These are phyloP conservation scores for Therioaphis trifolii DNA, from an alignment of 2,888 invertebrate species.

Conservation along the genomic window DNA sequence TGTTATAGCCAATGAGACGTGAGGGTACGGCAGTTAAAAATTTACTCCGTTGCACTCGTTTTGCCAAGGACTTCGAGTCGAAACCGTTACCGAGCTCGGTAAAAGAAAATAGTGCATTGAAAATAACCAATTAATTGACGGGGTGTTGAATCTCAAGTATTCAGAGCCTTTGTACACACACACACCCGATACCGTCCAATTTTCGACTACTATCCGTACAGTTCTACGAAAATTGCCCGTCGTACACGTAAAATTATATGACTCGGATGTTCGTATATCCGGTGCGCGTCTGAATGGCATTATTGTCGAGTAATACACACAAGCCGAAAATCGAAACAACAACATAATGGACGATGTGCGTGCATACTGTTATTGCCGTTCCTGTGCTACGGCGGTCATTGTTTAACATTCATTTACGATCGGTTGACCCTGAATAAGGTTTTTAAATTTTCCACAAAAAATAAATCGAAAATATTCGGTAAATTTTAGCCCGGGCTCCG, in stretches of 20 bases:
- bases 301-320: not conserved
- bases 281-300: slow-evolving; percentile 24
- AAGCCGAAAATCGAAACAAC: slow-evolving; percentile 9
- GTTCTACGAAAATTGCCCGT: slow-evolving; percentile 16
- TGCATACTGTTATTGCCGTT: not conserved
- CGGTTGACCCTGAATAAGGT: not conserved
- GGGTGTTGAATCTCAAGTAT: no score
- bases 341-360: not conserved
- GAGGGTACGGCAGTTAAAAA: no score
- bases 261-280: slow-evolving; percentile 43
- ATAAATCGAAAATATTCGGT: not conserved
- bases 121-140: no score
- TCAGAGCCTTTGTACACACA: no score
- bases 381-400: not conserved
- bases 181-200: no score
- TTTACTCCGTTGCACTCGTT: no score
- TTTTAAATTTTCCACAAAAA: not conserved
- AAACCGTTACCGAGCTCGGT: no score
- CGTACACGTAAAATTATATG: not conserved
- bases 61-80: no score
- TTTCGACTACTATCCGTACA: no score
- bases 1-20: no score
- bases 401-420: not conserved
- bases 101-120: no score
- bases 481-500: no score